Conservation (phyloP, 2,888 invertebrate genomes). For the Proisotoma minuta region DNA sequence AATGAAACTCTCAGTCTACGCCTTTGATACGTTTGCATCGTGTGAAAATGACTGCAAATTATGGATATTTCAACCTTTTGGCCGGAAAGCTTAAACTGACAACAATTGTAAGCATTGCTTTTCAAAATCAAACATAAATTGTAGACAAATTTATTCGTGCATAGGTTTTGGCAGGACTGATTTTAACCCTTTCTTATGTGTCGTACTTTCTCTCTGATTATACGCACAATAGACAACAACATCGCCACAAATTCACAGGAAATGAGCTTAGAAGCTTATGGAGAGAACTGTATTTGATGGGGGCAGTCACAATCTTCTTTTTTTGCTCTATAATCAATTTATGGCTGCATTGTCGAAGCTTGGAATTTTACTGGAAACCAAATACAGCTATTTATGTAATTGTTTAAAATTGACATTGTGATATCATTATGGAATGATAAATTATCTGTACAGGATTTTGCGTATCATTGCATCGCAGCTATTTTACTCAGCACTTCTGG, state of each 20-base stretch:
- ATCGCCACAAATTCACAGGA: neutral
- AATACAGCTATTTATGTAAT: slow-evolving; percentile 17
- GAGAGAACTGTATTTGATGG: slow-evolving; percentile 18
- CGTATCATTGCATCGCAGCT: slow-evolving; percentile 7
- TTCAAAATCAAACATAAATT: neutral
- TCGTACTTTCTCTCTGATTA: slow-evolving; percentile 17
- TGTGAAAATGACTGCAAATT: slow-evolving; percentile 20
- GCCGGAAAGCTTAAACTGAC: slow-evolving; percentile 15
- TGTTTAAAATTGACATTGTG: neutral
- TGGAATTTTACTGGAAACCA: slow-evolving; percentile 17
- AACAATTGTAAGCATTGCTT: slow-evolving; percentile 18
- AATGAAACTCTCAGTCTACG: too few relatives aligned
- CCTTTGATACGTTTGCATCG: too few relatives aligned
- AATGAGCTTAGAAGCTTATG: slow-evolving; percentile 18
- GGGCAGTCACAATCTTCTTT: slow-evolving; percentile 1
- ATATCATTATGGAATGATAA: neutral
- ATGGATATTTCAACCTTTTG: slow-evolving; percentile 2
- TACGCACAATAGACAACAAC: slow-evolving; percentile 10
- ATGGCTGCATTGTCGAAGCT: slow-evolving; percentile 3
- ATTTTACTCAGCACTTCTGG: slow-evolving; percentile 9
- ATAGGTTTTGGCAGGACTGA: slow-evolving; percentile 8
- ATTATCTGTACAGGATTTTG: slow-evolving; percentile 15
- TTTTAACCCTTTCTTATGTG: neutral
- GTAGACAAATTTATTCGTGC: neutral
- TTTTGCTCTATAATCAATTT: slow-evolving; percentile 9